These are phyloP conservation scores for Rhagoletis zephyria DNA, from an alignment of 1,140 invertebrate species.

Conservation along the genomic window DNA sequence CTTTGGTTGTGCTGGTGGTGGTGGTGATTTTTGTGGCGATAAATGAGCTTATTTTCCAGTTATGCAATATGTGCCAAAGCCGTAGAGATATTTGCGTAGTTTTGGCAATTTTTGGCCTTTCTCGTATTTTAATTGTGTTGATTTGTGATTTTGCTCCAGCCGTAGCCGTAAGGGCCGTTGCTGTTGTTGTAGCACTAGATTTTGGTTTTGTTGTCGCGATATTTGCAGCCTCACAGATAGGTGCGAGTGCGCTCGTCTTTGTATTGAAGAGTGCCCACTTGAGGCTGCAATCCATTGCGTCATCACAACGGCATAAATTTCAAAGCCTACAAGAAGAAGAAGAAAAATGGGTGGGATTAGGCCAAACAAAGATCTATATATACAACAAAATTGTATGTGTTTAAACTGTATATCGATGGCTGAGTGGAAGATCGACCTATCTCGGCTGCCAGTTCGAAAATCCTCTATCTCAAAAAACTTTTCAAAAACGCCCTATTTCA, in stretches of 20 bases:
- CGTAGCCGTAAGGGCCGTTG: slow-evolving; percentile 9
- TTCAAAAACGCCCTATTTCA: no score
- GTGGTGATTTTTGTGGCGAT: neutral
- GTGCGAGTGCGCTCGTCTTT: slow-evolving; percentile 20
- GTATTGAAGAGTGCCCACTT: slow-evolving; percentile 55
- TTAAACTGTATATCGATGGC: no score
- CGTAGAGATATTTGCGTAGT: neutral
- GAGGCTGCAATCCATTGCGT: slow-evolving; percentile 58
- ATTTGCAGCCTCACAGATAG: slow-evolving; percentile 3
- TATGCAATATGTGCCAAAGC: slow-evolving; percentile 2
- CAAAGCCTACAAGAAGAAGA: slow-evolving; percentile 1
- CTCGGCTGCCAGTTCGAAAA: no score
- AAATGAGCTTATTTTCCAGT: neutral
- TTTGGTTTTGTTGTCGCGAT: slow-evolving; percentile 9
- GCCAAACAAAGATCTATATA: no score
- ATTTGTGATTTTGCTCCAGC: slow-evolving; percentile 20
- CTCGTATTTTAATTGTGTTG: slow-evolving; percentile 36
- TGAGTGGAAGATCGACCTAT: no score
- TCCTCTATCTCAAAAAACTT: no score
- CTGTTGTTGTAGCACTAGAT: slow-evolving; percentile 26
- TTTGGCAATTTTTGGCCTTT: slow-evolving; percentile 6
- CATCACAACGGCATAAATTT: slow-evolving; percentile 54
- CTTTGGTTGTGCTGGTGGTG: no score
- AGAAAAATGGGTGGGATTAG: neutral
- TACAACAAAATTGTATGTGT: no score